Conservation (phyloP, 2,888 invertebrate species). For the Cerastoderma edule region DNA sequence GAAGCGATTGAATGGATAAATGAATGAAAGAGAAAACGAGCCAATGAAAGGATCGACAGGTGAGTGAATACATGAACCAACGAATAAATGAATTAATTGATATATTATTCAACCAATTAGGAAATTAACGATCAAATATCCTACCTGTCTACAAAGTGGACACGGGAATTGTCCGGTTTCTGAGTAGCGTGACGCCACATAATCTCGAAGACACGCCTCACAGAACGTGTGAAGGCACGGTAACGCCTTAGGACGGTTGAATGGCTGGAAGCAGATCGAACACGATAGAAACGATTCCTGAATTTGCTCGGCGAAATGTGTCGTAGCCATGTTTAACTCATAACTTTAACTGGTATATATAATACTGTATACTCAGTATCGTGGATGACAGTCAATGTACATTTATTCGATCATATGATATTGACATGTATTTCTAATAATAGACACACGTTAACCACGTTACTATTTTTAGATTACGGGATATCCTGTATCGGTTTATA, state of each 20-base stretch:
- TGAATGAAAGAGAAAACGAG: no score
- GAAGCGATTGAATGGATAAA: no score
- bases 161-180: constrained; percentile 69
- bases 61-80: no score
- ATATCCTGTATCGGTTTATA: constrained; percentile 13
- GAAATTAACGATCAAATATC: no score
- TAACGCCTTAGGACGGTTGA: constrained; percentile 70
- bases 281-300: constrained; percentile 65
- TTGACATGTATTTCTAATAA: background rate
- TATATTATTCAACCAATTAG: no score
- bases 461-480: constrained; percentile 18
- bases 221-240: constrained; percentile 77
- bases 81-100: no score
- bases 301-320: constrained; percentile 54
- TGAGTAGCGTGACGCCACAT: constrained; percentile 65
- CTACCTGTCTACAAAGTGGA: constrained; percentile 72
- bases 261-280: constrained; percentile 69
- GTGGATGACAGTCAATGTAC: no score
- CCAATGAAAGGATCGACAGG: no score
- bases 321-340: constrained; percentile 34
- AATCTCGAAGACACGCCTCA: constrained; percentile 71
- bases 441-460: no score
- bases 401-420: constrained; percentile 12
- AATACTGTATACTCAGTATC: no score
- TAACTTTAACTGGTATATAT: no score